A percentile compares a stretch with the other conserved stretches of the same genome.
Evolutionary conservation across 2,797 vertebrate species (phyloP).

Genomic region (Melanotaenia parkinsoni): DNA sequence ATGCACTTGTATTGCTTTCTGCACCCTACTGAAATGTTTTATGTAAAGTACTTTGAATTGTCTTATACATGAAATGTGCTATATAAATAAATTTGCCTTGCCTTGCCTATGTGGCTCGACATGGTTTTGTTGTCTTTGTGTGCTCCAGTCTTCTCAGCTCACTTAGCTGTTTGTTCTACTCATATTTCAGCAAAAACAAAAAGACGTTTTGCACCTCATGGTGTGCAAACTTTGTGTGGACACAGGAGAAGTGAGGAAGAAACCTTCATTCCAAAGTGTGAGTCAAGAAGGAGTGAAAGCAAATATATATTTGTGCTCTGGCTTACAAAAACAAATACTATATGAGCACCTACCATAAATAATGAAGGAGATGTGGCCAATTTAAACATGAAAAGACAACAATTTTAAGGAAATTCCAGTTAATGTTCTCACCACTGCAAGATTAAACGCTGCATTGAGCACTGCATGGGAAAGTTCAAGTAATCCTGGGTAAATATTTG

Average conservation of each 20-base stretch:
- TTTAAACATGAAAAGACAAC: not conserved
- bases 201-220: not conserved
- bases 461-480: no score
- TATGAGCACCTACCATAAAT: constrained; percentile 6
- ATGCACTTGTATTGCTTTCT: no score
- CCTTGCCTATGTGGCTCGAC: not conserved
- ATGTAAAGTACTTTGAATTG: no score
- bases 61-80: no score
- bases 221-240: constrained; percentile 15
- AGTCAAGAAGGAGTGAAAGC: constrained; percentile 26
- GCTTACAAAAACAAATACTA: constrained; percentile 23
- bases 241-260: constrained; percentile 18
- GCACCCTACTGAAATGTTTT: no score
- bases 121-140: constrained; percentile 1
- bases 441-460: no score
- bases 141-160: not conserved
- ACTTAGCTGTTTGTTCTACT: not conserved
- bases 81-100: no score
- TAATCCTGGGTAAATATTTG: no score
- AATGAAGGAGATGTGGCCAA: not conserved
- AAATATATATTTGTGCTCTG: constrained; percentile 35
- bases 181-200: constrained; percentile 6
- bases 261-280: constrained; percentile 14
- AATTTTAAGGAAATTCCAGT: not conserved
- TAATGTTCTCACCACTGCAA: not conserved